Percentiles rank a stretch among this genome's conserved stretches.
These are phyloP conservation scores for Notiomystis cincta DNA, from an alignment of 2,113 vertebrate genomes.

Conservation along the genomic window DNA sequence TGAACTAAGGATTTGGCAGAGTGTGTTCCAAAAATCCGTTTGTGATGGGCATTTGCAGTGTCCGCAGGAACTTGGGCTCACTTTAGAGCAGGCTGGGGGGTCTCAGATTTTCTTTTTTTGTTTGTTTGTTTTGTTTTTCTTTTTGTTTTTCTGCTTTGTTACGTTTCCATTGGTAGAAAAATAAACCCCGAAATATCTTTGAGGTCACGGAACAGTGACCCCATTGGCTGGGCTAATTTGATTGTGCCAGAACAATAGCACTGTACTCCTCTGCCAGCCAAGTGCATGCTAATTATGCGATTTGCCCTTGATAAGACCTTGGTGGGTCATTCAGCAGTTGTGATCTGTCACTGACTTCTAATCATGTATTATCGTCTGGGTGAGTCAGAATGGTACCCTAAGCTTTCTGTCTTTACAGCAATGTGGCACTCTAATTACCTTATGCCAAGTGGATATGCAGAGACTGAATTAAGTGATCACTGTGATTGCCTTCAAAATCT, in stretches of 20 bases:
- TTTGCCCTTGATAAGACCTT: constrained; percentile 96
- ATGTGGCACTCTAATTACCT: constrained; percentile 87
- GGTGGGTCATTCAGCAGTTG: constrained; percentile 94
- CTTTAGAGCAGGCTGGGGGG: not conserved
- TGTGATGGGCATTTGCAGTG: not conserved
- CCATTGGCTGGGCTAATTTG: constrained; percentile 95
- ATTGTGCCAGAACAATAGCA: constrained; percentile 92
- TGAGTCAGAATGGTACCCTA: constrained; percentile 86
- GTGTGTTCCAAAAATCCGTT: constrained; percentile 47
- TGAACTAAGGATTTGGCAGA: constrained; percentile 49
- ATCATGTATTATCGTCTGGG: constrained; percentile 95
- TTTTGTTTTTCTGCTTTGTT: not conserved
- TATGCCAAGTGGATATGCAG: constrained; percentile 87
- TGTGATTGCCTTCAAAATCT: constrained; percentile 83
- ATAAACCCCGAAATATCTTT: constrained; percentile 74
- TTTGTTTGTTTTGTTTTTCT: rapidly evolving
- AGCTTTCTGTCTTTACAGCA: constrained; percentile 84
- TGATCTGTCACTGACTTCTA: constrained; percentile 99
- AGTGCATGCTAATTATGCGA: constrained; percentile 95
- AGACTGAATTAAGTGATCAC: constrained; percentile 87
- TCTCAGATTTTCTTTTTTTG: rapidly evolving
- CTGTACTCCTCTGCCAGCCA: constrained; percentile 80
- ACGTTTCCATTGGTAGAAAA: not conserved
- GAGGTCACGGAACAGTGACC: constrained; percentile 88
- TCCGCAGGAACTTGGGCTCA: not conserved